A percentile compares a stretch with the other conserved stretches of the same genome.
phyloP scores from a whole-genome alignment of 2,797 vertebrate genomes.

The Choloepus didactylus region DNA sequence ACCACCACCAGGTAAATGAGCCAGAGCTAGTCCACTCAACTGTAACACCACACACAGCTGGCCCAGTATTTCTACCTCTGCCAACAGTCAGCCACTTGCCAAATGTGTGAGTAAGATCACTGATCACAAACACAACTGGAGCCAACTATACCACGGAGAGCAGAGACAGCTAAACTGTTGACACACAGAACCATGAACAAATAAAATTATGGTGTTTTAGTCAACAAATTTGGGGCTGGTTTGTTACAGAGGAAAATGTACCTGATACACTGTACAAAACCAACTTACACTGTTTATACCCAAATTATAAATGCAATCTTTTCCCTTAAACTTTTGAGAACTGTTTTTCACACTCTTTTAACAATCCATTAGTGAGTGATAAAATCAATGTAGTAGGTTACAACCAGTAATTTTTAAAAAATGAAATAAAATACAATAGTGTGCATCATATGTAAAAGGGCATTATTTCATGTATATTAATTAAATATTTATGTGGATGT shows the following conservation, averaged over 20 bases:
- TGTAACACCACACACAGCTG: fast-evolving
- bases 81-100: background rate
- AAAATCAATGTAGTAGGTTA: conserved; percentile 1
- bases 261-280: background rate
- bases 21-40: too few species aligned
- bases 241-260: conserved; percentile 36
- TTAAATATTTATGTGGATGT: background rate
- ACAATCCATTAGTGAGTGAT: background rate
- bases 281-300: background rate
- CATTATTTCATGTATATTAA: background rate
- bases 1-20: background rate
- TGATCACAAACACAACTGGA: background rate
- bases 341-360: background rate
- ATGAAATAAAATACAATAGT: background rate
- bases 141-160: background rate
- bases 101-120: background rate
- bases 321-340: background rate
- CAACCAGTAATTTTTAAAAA: background rate
- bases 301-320: background rate
- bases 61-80: background rate
- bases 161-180: background rate
- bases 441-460: background rate
- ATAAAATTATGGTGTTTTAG: background rate
- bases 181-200: background rate
- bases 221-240: background rate